These are phyloP conservation scores for Neosilurus hyrtlii DNA, from an alignment of 2,797 vertebrate species.

Conservation along the genomic window DNA sequence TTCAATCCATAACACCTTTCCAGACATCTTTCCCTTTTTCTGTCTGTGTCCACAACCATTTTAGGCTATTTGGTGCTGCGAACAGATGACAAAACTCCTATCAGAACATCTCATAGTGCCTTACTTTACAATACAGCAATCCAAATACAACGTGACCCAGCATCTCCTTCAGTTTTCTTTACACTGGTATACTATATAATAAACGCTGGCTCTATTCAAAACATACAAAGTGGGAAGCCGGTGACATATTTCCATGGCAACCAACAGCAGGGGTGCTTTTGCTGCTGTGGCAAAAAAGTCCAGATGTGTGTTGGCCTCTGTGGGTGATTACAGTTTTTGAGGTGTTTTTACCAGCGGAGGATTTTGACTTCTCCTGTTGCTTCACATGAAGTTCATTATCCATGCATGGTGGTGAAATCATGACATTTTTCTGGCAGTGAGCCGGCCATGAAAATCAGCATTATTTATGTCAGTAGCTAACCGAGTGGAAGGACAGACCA, in stretches of 20 bases:
- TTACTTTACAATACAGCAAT: not conserved
- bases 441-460: conserved; percentile 15
- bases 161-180: conserved; percentile 7
- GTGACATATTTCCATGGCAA: conserved; percentile 47
- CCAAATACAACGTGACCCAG: not conserved
- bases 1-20: not conserved
- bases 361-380: conserved; percentile 32
- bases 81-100: not conserved
- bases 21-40: not conserved
- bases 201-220: conserved; percentile 20
- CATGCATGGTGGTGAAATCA: conserved; percentile 22
- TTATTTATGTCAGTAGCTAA: conserved; percentile 17
- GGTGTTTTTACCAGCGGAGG: conserved; percentile 12
- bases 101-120: not conserved
- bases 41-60: not conserved
- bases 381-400: conserved; percentile 39
- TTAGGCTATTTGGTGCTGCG: not conserved
- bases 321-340: conserved; percentile 7
- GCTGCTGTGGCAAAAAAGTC: conserved; percentile 35
- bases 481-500: not conserved
- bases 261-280: conserved; percentile 39
- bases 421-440: conserved; percentile 11
- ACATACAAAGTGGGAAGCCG: conserved; percentile 37
- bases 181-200: not conserved
- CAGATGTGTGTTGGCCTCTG: conserved; percentile 25